Base-by-base conservation (phyloP, 1,140 invertebrate genomes). In the Triops longicaudatus region DNA sequence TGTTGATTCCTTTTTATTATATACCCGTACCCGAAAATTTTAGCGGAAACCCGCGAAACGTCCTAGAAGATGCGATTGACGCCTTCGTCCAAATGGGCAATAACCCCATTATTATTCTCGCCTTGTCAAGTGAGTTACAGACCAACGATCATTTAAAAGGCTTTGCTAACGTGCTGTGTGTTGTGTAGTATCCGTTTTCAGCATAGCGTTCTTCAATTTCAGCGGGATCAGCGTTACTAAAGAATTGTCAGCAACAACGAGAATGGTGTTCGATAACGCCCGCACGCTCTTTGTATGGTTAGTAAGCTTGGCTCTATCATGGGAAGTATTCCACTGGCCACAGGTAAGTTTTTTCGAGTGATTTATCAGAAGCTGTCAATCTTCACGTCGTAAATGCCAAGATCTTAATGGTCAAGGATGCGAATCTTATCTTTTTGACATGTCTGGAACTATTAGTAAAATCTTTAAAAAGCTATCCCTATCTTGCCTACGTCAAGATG, bases 121-220 rank as follows among this genome's bases (percentile, higher is more conserved):
- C 91, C 63, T 14, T 63, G 14, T 63, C 50, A 63, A 63, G 50
- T 63, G 17, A 63, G 83, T 37, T 37, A 83, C 28, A 14, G 50
- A 5, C 6, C 10, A 63, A 14, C 1, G 0, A 12, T 4, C 17
- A 12, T 63, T 22, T n/a, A 63, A 0, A 63, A 5, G 17, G 50
- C n/a, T 63, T 17, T 6, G 10, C 9, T 3, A n/a, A 63, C 6
- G 6, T 63, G 14, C 17, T 0, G 3, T 17, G 80, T 44, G 9
- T 72, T 42, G 88, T 81, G 41, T 84, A 89, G 93, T 92, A 79
- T 96, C 93, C 22, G 88, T 92, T 14, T 81, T 97, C 6, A 97
- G 94, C 76, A 97, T 98, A 80, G 95, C 95, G 1, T 95, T 98
- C 83, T 98, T 98, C 86, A 98, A 98, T 83, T 98, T 96, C 85